Conservation (phyloP, 2,888 invertebrate genomes). For the Teleogryllus oceanicus region DNA sequence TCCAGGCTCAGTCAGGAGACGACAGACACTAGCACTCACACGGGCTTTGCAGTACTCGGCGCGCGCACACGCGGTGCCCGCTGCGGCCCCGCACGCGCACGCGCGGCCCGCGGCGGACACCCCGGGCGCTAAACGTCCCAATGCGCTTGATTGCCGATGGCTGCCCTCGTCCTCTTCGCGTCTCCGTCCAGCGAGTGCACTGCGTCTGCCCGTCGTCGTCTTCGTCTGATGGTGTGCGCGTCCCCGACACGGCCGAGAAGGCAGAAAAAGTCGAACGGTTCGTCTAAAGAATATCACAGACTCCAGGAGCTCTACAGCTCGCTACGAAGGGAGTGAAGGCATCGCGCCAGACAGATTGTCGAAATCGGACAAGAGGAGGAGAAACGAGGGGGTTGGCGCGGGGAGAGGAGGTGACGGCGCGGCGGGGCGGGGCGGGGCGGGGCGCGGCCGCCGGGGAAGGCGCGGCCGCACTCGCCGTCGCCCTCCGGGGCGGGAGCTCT, state of each 20-base stretch:
- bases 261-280: background rate
- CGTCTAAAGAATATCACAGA: constrained; percentile 6
- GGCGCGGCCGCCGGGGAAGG: background rate
- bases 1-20: too few relatives aligned
- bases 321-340: background rate
- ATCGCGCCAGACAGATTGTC: constrained; percentile 6
- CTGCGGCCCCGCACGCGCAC: too few relatives aligned
- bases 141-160: too few relatives aligned
- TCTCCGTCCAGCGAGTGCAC: too few relatives aligned
- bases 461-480: background rate
- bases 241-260: background rate
- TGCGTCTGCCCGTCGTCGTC: too few relatives aligned
- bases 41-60: too few relatives aligned
- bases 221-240: background rate
- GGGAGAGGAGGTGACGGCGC: background rate
- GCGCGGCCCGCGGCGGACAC: too few relatives aligned
- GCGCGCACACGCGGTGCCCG: too few relatives aligned
- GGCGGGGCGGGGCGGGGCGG: background rate
- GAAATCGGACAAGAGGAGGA: background rate
- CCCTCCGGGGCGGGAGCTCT: too few relatives aligned
- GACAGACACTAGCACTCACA: too few relatives aligned
- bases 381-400: background rate
- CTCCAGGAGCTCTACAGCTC: constrained; percentile 10
- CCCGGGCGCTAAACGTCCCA: too few relatives aligned
- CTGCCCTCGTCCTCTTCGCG: too few relatives aligned